Base-by-base conservation (phyloP, 2,888 invertebrate species). In the Salpingus planirostris region DNA sequence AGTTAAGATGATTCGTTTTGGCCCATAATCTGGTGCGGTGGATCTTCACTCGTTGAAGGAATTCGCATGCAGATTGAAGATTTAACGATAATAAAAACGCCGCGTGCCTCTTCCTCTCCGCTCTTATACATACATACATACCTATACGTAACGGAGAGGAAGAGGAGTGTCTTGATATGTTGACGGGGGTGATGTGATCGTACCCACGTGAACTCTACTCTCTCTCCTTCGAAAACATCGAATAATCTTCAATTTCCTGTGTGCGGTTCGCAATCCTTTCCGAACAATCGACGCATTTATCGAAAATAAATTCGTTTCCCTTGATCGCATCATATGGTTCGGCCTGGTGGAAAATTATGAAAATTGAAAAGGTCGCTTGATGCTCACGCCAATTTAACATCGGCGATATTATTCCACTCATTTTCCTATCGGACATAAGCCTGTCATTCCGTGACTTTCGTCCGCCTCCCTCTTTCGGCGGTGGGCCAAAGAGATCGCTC, bases 341-440 rank as follows among this genome's bases (percentile, higher is more conserved):
- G 50, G 43, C 43, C 46, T 46, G 27, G 44, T 52, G 55, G 57
- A 60, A 61, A 61, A 60, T 61, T 61, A 61, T 61, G 61, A 59
- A 60, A 61, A 59, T 61, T 58, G 59, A 59, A 59, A 58, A 52
- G 52, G 49, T 43, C 44, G 50, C 44, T 49, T 47, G 15, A 52
- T 50, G 45, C 51, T 60, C 60, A 55, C 59, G 59, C 57, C 61
- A 61, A 61, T 61, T 61, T 60, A 60, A 59, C 60, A 55, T 6
- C n/a, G n/a, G 40, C 50, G 58, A 57, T 57, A 58, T 59, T 61
- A 54, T 50, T 42, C 50, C 46, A 52, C 56, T 56, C 54, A 54
- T 52, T 56, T 56, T 55, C 52, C 55, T 50, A 47, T 52, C 47
- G 53, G 53, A 54, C 55, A 52, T 57, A 57, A 57, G 55, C 54